A percentile compares a stretch with the other conserved stretches of the same genome.
phyloP scores from a whole-genome alignment of 2,113 vertebrate genomes.

The Neolamprologus hecqui region DNA sequence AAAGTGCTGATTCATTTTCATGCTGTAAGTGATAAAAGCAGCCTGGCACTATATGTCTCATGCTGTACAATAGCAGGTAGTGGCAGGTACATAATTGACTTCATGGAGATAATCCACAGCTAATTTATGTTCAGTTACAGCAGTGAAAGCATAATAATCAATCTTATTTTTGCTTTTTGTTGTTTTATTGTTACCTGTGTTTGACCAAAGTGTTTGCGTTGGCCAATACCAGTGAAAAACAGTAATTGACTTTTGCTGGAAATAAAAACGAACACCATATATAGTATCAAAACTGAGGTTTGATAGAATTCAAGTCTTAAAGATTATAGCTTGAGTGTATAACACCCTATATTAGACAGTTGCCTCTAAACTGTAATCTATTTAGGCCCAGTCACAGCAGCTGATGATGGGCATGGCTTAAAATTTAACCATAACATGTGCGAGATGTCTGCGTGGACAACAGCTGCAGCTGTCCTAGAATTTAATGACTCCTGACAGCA shows the following conservation, averaged over 20 bases:
- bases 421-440: constrained; percentile 23
- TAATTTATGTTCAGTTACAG: not conserved
- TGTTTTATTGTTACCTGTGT: not conserved
- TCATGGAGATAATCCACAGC: not conserved
- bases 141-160: not conserved
- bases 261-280: not conserved
- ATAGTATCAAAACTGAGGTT: not conserved
- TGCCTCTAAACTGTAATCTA: constrained; percentile 11
- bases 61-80: not conserved
- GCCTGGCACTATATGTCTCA: constrained; percentile 11
- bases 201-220: not conserved
- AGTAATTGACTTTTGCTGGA: not conserved
- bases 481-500: constrained; percentile 40
- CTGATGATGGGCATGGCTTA: constrained; percentile 31
- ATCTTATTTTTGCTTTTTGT: not conserved
- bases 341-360: not conserved
- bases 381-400: not conserved
- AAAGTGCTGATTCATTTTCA: constrained; percentile 33
- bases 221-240: not conserved
- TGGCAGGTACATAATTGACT: not conserved
- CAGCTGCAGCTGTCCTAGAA: constrained; percentile 18
- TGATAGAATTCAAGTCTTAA: not conserved
- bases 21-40: not conserved
- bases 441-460: constrained; percentile 11
- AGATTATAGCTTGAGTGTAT: not conserved